phyloP scores from a whole-genome alignment of 1,140 invertebrate species.

The Cecropterus lyciades region DNA sequence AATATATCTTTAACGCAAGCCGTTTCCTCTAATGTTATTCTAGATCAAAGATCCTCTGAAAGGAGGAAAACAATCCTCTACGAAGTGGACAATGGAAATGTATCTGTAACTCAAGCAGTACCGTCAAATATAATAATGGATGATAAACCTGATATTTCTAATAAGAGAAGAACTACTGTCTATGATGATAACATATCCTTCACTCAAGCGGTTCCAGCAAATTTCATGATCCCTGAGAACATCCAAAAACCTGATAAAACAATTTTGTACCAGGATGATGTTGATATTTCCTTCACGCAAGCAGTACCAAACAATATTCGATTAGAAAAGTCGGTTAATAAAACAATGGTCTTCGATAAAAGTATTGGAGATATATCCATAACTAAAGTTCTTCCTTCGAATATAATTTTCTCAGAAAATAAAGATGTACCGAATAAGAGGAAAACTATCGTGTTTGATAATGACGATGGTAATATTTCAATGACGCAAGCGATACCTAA shows the following conservation, averaged over 20 bases:
- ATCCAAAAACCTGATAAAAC: constrained; percentile 11
- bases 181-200: constrained; percentile 49
- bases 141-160: not conserved
- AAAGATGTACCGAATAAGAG: constrained; percentile 29
- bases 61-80: constrained; percentile 43
- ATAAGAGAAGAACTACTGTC: constrained; percentile 38
- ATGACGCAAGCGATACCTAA: constrained; percentile 48
- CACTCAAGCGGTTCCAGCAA: constrained; percentile 45
- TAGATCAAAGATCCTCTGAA: constrained; percentile 24
- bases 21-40: constrained; percentile 36
- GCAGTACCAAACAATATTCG: constrained; percentile 28
- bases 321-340: constrained; percentile 29
- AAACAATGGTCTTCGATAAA: constrained; percentile 38
- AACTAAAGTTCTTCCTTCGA: constrained; percentile 41
- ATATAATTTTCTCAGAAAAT: constrained; percentile 26
- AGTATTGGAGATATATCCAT: constrained; percentile 45
- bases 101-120: constrained; percentile 50
- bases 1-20: constrained; percentile 52
- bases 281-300: constrained; percentile 34
- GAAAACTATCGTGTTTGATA: constrained; percentile 45
- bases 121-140: constrained; percentile 36
- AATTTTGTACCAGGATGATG: constrained; percentile 27
- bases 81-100: constrained; percentile 36
- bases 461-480: constrained; percentile 46
- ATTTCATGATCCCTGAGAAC: constrained; percentile 34